Base-by-base conservation (phyloP, 2,888 invertebrate genomes). In the Agrotis puta region DNA sequence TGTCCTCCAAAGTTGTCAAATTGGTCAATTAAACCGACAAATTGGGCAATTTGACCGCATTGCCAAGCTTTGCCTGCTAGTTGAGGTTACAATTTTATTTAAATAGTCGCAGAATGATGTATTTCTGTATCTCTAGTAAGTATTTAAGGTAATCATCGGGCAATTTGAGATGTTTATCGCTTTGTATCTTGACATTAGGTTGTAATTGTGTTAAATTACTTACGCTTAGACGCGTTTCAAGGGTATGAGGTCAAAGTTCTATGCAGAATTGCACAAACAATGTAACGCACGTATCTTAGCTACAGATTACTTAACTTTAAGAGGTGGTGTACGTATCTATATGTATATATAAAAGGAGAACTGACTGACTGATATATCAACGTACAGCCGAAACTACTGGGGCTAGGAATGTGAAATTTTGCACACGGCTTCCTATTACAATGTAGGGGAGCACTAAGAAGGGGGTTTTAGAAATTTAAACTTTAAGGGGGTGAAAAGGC, bases 1-100 rank as follows among this genome's bases (percentile, higher is more conserved):
- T 90, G 91, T 92, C 92, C 90, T 91, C 89, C 84, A 84, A 82
- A 85, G 77, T 81, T 81, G 87, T 86, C 73, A 92, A 94, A 95
- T 93, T 94, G 94, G 78, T 82, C 89, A 91, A 90, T 92, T 92
- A 90, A 72, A 74, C 81, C 75, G 77, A 84, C 76, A 85, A 86
- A 89, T 74, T 81, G 84, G 81, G 85, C 89, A 90, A 91, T 92
- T 92, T 90, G 72, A 81, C 85, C 74, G 83, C 82, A 87, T 64
- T 74, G 77, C 64, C 70, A 90, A 88, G 82, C 81, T 87, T 59
- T 72, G 79, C 64, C 69, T 90, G 89, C 88, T 82, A 88, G 87
- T 88, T 79, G 80, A 86, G 83, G 87, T 86, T 91, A 89, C 91
- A 90, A 92, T 92, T 77, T 71, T 65, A 64, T 89, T 91, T 89